A percentile compares a stretch with the other conserved stretches of the same genome.
phyloP scores from a whole-genome alignment of 2,888 invertebrate species.

The Dryobotodes eremita region DNA sequence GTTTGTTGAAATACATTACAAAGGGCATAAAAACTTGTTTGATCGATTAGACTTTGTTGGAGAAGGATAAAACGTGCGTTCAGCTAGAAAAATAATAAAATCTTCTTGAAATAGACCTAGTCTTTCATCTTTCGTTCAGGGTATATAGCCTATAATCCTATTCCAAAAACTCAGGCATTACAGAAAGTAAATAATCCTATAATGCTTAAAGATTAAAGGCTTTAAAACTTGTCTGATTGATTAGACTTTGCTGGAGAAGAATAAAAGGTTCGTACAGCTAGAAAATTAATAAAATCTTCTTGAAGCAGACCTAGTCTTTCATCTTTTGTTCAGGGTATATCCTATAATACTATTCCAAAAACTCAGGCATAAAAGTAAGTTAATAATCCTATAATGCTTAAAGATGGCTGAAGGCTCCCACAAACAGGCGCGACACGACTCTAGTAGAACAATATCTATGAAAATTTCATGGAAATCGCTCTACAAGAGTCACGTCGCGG shows the following conservation, averaged over 20 bases:
- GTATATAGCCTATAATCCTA: neutral
- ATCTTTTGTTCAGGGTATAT: neutral
- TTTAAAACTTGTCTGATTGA: neutral
- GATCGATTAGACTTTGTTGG: no score
- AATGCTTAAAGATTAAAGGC: conserved; percentile 27
- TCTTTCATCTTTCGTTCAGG: neutral
- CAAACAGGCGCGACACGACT: no score
- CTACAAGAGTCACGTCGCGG: no score
- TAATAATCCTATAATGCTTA: conserved; percentile 16
- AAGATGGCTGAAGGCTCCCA: conserved; percentile 14
- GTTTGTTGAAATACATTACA: neutral
- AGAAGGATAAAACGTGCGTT: neutral
- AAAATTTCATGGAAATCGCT: no score
- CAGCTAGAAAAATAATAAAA: neutral
- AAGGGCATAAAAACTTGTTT: neutral
- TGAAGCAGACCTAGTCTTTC: no score
- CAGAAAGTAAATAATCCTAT: conserved; percentile 13
- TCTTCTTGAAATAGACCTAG: no score
- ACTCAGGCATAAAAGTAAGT: neutral
- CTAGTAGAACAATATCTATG: no score
- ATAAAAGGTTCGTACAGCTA: neutral
- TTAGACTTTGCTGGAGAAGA: neutral
- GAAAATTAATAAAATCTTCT: neutral
- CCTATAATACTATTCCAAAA: conserved; percentile 2
- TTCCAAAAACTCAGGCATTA: neutral